phyloP scores from a whole-genome alignment of 2,113 vertebrate genomes.

The Anser brachyrhynchus region DNA sequence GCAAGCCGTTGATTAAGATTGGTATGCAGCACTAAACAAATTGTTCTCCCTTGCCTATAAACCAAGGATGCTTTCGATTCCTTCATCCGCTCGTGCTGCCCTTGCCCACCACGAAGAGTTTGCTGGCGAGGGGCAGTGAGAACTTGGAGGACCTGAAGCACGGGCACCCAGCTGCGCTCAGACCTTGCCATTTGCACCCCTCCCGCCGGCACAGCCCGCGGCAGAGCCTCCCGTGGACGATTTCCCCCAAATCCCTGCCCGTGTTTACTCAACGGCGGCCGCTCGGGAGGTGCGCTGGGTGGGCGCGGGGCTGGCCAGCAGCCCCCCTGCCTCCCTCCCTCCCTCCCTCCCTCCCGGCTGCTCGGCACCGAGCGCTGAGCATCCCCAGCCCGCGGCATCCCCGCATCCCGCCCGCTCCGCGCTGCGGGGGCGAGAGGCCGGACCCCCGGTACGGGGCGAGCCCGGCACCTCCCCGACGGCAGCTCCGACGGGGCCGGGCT shows the following conservation, averaged over 20 bases:
- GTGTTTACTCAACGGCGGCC: background rate
- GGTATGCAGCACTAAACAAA: background rate
- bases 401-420: background rate
- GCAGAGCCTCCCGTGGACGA: background rate
- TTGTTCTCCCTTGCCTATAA: background rate
- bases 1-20: background rate
- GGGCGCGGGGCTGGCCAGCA: background rate
- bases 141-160: slow-evolving; percentile 36
- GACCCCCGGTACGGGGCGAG: too few relatives aligned
- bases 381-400: background rate
- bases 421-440: too few relatives aligned
- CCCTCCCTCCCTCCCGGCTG: background rate
- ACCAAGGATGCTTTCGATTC: background rate
- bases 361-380: too few relatives aligned
- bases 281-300: background rate
- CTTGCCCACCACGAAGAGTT: background rate
- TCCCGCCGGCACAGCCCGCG: background rate
- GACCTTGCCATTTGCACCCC: background rate
- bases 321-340: background rate
- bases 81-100: background rate
- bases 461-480: background rate
- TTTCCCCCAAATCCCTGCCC: background rate
- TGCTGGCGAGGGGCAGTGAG: background rate
- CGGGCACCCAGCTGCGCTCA: background rate
- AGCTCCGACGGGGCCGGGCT: background rate